These are phyloP conservation scores for Podarcis siculus DNA, from an alignment of 2,797 vertebrate genomes.

Conservation along the genomic window DNA sequence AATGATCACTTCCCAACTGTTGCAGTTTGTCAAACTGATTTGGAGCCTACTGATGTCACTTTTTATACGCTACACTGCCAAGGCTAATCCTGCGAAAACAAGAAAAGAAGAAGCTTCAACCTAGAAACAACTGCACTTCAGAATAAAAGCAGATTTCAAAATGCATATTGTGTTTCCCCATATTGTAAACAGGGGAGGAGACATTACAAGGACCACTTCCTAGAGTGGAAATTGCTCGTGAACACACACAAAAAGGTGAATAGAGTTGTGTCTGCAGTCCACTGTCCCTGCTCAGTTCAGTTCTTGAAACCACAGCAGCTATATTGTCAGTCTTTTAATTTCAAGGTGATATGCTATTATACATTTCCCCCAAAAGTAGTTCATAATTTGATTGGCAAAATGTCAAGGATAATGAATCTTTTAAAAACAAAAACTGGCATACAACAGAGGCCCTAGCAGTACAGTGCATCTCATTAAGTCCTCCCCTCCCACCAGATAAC, in stretches of 20 bases:
- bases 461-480: slow-evolving; percentile 54
- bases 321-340: slow-evolving; percentile 61
- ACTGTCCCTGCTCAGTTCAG: slow-evolving; percentile 45
- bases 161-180: slow-evolving; percentile 37
- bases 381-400: slow-evolving; percentile 64
- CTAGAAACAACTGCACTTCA: slow-evolving; percentile 63
- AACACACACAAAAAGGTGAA: slow-evolving; percentile 50
- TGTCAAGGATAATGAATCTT: slow-evolving; percentile 62
- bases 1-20: slow-evolving; percentile 34
- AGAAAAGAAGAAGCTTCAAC: slow-evolving; percentile 61
- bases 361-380: slow-evolving; percentile 61
- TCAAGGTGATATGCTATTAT: slow-evolving; percentile 68
- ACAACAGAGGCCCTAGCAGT: slow-evolving; percentile 26
- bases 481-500: slow-evolving; percentile 45
- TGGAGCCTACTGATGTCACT: slow-evolving; percentile 44
- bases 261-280: slow-evolving; percentile 46
- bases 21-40: slow-evolving; percentile 11
- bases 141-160: slow-evolving; percentile 59
- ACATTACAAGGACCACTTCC: slow-evolving; percentile 56
- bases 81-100: slow-evolving; percentile 63
- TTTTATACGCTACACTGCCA: slow-evolving; percentile 65
- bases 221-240: slow-evolving; percentile 64
- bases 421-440: slow-evolving; percentile 38
- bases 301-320: slow-evolving; percentile 55
- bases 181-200: slow-evolving; percentile 55